Evolutionary conservation across 2,888 invertebrate species (phyloP).

Genomic region (Protophormia terraenovae): DNA sequence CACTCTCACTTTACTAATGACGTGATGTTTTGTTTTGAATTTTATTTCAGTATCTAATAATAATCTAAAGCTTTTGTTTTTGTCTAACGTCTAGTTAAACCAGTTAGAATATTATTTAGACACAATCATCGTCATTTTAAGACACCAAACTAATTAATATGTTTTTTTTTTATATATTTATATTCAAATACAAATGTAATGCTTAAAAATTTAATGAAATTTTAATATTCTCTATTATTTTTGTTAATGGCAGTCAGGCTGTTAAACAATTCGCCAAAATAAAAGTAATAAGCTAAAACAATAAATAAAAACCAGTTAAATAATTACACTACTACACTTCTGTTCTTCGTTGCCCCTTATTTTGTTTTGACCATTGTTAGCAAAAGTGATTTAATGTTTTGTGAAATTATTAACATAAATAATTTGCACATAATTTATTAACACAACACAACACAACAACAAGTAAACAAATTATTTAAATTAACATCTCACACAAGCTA

Average conservation of each 20-base stretch:
- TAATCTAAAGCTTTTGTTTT: background rate
- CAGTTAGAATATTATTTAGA: background rate
- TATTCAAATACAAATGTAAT: background rate
- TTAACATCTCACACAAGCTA: background rate
- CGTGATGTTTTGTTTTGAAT: background rate
- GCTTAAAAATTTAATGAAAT: background rate
- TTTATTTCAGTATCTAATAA: background rate
- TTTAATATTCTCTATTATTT: background rate
- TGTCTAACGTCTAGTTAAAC: background rate
- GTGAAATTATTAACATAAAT: background rate
- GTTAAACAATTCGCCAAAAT: background rate
- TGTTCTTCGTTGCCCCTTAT: background rate
- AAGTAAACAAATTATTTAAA: background rate
- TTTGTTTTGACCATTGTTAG: background rate
- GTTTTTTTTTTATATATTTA: background rate
- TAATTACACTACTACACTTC: background rate
- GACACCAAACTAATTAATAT: background rate
- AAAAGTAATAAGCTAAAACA: background rate
- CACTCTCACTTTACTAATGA: background rate
- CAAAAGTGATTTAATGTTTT: background rate
- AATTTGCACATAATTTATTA: conserved; percentile 5
- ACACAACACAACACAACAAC: background rate
- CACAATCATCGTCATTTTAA: background rate
- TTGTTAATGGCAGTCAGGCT: background rate
- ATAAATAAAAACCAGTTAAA: background rate